Conservation (phyloP, 2,113 vertebrate genomes). For the Brevimyrus niger region DNA sequence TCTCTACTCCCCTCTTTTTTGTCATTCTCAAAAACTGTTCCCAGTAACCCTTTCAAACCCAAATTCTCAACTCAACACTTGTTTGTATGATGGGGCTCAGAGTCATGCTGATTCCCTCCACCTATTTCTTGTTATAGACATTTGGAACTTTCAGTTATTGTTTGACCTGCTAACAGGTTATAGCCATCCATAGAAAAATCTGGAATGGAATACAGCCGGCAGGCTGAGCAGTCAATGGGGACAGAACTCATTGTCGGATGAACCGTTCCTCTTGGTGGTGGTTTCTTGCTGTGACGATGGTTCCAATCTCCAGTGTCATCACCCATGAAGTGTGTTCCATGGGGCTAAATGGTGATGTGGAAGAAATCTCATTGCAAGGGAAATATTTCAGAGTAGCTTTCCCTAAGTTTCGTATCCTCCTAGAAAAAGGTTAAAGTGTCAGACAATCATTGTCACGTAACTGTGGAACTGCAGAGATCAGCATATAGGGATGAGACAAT, state of each 20-base stretch:
- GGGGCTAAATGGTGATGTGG: background rate
- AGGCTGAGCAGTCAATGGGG: background rate
- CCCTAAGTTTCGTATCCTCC: too few relatives aligned
- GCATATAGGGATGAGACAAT: background rate
- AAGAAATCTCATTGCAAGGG: background rate
- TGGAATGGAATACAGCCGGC: background rate
- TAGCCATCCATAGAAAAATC: background rate
- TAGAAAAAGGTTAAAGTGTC: background rate
- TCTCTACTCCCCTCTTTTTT: background rate
- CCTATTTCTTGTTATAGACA: background rate
- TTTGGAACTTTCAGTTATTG: background rate
- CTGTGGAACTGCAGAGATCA: background rate
- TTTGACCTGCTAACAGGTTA: background rate
- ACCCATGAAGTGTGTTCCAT: background rate
- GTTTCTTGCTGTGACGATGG: background rate
- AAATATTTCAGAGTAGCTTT: background rate
- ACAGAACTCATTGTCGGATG: background rate
- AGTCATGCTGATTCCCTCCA: background rate
- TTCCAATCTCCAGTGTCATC: background rate
- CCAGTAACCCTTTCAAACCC: background rate
- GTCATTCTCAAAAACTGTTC: background rate
- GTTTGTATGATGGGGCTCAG: background rate
- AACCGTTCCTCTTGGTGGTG: background rate
- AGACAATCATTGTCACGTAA: background rate
- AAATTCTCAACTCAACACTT: background rate